Percentiles rank a stretch among this genome's conserved stretches.
These are phyloP conservation scores for Megalopta genalis DNA, from an alignment of 1,140 invertebrate species.

Conservation along the genomic window DNA sequence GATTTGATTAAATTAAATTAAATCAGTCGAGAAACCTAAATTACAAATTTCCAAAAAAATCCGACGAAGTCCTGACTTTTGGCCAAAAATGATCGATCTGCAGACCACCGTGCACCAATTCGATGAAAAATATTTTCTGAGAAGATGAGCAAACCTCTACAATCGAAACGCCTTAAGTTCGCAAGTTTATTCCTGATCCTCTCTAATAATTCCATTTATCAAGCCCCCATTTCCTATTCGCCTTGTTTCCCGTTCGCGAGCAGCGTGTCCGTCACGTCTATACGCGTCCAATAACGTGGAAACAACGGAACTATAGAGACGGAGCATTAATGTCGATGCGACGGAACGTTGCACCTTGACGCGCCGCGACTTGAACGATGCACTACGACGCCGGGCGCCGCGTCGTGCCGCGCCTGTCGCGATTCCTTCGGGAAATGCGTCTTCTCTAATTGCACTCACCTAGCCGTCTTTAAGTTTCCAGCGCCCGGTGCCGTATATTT, in stretches of 20 bases:
- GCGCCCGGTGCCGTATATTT: too few relatives aligned
- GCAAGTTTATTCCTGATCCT: neutral
- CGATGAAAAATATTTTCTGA: too few relatives aligned
- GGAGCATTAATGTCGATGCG: constrained; percentile 1
- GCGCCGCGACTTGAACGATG: neutral
- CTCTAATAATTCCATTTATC: constrained; percentile 24
- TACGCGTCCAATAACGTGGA: constrained; percentile 10
- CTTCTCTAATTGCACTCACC: neutral
- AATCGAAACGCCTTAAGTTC: too few relatives aligned
- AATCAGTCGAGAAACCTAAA: too few relatives aligned
- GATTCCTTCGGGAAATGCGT: neutral
- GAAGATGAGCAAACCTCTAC: too few relatives aligned
- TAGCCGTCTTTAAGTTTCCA: too few relatives aligned
- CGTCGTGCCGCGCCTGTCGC: too few relatives aligned
- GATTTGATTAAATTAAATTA: too few relatives aligned
- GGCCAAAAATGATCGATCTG: too few relatives aligned
- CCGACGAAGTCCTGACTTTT: too few relatives aligned
- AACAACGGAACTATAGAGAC: constrained; percentile 16
- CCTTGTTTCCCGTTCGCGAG: constrained; percentile 3
- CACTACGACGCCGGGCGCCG: neutral
- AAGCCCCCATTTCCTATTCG: constrained; percentile 9
- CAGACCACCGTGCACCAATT: too few relatives aligned
- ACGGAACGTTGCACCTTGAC: neutral
- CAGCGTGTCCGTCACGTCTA: constrained; percentile 1
- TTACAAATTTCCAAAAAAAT: too few relatives aligned